Base-by-base conservation (phyloP, 2,888 invertebrate species). In the Lepidocyrtinus sp. region DNA sequence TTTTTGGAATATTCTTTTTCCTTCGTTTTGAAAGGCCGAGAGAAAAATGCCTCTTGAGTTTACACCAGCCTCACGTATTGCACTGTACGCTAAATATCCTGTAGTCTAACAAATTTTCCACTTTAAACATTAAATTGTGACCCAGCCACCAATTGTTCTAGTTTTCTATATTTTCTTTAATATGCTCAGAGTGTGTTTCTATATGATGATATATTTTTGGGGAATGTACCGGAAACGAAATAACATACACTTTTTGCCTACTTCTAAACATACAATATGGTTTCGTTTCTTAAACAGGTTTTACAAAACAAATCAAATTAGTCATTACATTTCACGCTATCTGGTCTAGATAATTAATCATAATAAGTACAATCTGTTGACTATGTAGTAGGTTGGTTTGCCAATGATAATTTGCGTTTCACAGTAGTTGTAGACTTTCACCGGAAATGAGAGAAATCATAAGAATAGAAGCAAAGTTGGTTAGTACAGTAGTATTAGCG, bases 31-130 rank as follows among this genome's bases (percentile, higher is more conserved):
- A 50, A 50, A 50, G 50, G 50, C 50, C 50, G 50, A 50, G 2
- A 50, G n/a, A n/a, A n/a, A n/a, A n/a, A 50, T 50, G 50, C 50
- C 50, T 50, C 50, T 7, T 50, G n/a, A 50, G 50, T 36, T 5
- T 50, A 50, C 2, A 50, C 12, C 50, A 50, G 50, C 50, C 50
- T 50, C 50, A 50, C 50, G 50, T 50, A 12, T 36, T 7, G n/a
- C n/a, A n/a, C n/a, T 36, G 36, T 36, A 36, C 12, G 36, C 12
- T 7, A 12, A 7, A 36, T 36, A 36, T 36, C 12, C 17, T 50
- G 50, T 17, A 50, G n/a, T n/a, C n/a, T n/a, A n/a, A n/a, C 50
- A 50, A 2, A 7, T 50, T 50, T 50, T 36, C 36, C 36, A 36
- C 5, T 36, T 7, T 36, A 5, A 36, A 36, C 12, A 7, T 7